phyloP scores from a whole-genome alignment of 2,797 vertebrate genomes.

The Champsocephalus esox region DNA sequence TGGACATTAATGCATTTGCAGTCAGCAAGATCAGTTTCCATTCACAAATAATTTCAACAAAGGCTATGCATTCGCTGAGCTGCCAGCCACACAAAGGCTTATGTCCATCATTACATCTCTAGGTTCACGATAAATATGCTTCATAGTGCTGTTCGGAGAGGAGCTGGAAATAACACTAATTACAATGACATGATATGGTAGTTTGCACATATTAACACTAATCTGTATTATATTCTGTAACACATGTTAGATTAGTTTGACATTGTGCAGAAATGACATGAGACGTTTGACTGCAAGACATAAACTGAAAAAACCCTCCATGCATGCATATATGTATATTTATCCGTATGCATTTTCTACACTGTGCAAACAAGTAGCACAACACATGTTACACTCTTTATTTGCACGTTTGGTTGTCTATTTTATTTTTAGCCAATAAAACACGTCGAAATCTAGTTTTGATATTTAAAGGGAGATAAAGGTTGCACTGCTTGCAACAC shows the following conservation, averaged over 20 bases:
- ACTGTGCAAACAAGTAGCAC: constrained; percentile 7
- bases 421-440: constrained; percentile 23
- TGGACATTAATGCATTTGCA: constrained; percentile 50
- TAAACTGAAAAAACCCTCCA: not conserved
- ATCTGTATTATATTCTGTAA: not conserved
- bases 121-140: constrained; percentile 7
- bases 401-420: constrained; percentile 7
- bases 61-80: constrained; percentile 16
- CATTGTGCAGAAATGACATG: not conserved
- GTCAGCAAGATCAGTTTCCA: constrained; percentile 48
- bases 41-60: constrained; percentile 57
- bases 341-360: not conserved
- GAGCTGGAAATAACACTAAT: not conserved
- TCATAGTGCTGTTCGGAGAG: constrained; percentile 1
- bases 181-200: constrained; percentile 7
- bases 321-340: too few species aligned
- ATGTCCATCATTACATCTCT: constrained; percentile 15
- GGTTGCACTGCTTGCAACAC: constrained; percentile 6
- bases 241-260: not conserved
- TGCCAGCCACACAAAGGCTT: constrained; percentile 39
- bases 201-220: not conserved
- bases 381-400: not conserved
- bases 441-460: constrained; percentile 18
- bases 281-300: not conserved
- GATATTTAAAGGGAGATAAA: constrained; percentile 25